Evolutionary conservation across 2,888 invertebrate species (phyloP), one percentile per base, ranked within the genome.

Genomic region (Phanerotoma sp.): DNA sequence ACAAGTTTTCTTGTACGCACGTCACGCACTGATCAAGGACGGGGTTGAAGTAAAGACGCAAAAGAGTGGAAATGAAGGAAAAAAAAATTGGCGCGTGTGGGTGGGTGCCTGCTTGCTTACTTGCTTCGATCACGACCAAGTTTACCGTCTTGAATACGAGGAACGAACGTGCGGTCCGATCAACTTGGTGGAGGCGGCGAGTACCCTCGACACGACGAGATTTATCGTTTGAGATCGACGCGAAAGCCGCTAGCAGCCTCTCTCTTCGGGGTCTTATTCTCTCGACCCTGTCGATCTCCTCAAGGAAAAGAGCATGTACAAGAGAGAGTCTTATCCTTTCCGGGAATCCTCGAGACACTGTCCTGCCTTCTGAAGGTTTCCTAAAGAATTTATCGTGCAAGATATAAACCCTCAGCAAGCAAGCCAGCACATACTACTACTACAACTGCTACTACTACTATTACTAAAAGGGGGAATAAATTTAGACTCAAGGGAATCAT

Each of bases 211-310:
- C 51, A 55, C 51, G 35, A 46, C 51, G 50, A 55, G 56, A 56
- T 56, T 56, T 56, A 56, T 56, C 47, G 56, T 30, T 51, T n/a
- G 42, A 44, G 54, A 54, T 54, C 54, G 53, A 54, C 32, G 53
- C 16, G 42, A 22, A 30, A 38, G 37, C 35, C 25, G 56, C 38
- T 32, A 33, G n/a, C 46, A 22, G 32, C n/a, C 38, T 41, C 32
- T 41, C 32, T 46, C 47, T 47, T 28, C 20, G 30, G 30, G 15
- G 21, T 33, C 46, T 16, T 25, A 40, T 46, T 33, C 40, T 41
- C 18, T 22, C n/a, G 3, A 30, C 32, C 47, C 53, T 53, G 47
- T 53, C 47, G 47, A 53, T 47, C 47, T 52, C 38, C 38, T 44
- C 25, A 35, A 35, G 47, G 47, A 44, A 38, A 22, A 30, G 41